phyloP scores from a whole-genome alignment of 2,113 vertebrate genomes.

The Nesospiza acunhae region DNA sequence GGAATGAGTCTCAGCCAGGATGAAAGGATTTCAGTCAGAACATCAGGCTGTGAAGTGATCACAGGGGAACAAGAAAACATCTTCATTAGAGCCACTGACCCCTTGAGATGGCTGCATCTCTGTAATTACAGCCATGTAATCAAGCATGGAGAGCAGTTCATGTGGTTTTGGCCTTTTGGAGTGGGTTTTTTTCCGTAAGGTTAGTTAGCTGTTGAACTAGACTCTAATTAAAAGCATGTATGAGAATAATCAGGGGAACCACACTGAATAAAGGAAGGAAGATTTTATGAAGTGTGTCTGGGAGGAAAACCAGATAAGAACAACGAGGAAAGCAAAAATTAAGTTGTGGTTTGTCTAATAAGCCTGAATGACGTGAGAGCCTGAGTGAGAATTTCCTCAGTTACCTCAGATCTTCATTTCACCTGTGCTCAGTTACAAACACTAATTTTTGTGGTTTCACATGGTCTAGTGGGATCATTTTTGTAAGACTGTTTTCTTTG shows the following conservation, averaged over 20 bases:
- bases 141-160: not conserved
- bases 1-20: not conserved
- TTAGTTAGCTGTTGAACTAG: not conserved
- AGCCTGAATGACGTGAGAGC: not conserved
- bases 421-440: not conserved
- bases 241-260: not conserved
- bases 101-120: not conserved
- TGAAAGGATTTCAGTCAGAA: not conserved
- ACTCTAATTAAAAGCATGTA: not conserved
- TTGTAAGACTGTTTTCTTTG: not conserved
- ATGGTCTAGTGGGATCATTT: not conserved
- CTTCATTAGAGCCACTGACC: not conserved
- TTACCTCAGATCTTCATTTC: not conserved
- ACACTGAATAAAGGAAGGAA: not conserved
- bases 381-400: not conserved
- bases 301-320: not conserved
- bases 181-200: not conserved
- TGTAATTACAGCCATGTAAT: not conserved
- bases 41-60: not conserved
- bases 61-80: not conserved
- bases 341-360: not conserved
- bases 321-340: not conserved
- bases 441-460: not conserved
- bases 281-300: not conserved
- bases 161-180: not conserved